Percentiles rank a stretch among this genome's conserved stretches.
These are phyloP conservation scores for Hippolais icterina DNA, from an alignment of 2,113 vertebrate genomes.

Conservation along the genomic window DNA sequence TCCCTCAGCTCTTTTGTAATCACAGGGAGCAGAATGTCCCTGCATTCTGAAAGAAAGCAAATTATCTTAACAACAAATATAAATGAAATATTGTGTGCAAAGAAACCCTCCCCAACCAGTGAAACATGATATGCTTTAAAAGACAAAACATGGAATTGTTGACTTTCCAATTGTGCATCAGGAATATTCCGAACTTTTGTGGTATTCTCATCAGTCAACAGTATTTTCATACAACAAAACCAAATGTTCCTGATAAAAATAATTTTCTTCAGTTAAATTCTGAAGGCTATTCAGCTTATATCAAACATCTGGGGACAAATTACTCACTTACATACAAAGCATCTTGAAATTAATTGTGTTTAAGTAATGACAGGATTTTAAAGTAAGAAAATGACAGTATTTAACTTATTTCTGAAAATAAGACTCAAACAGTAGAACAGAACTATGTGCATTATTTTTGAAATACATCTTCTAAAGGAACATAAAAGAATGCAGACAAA, in stretches of 20 bases:
- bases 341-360: not conserved
- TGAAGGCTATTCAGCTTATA: not conserved
- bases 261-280: not conserved
- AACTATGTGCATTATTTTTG: not conserved
- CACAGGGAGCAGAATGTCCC: constrained; percentile 93
- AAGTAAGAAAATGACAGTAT: not conserved
- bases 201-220: not conserved
- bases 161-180: not conserved
- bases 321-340: not conserved
- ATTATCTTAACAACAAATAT: not conserved
- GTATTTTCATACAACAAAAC: not conserved
- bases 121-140: not conserved
- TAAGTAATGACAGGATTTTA: not conserved
- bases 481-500: not conserved
- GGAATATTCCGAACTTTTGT: not conserved
- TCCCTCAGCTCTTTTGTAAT: constrained; percentile 90
- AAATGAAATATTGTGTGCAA: not conserved
- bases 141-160: fast-evolving
- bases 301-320: not conserved
- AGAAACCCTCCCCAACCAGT: not conserved
- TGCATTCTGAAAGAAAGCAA: constrained; percentile 82
- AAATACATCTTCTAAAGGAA: not conserved
- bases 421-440: not conserved
- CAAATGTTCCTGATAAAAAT: not conserved
- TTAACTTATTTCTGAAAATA: not conserved